Conservation (phyloP, 2,888 invertebrate genomes). For the Drosophila pseudotalamancana region DNA sequence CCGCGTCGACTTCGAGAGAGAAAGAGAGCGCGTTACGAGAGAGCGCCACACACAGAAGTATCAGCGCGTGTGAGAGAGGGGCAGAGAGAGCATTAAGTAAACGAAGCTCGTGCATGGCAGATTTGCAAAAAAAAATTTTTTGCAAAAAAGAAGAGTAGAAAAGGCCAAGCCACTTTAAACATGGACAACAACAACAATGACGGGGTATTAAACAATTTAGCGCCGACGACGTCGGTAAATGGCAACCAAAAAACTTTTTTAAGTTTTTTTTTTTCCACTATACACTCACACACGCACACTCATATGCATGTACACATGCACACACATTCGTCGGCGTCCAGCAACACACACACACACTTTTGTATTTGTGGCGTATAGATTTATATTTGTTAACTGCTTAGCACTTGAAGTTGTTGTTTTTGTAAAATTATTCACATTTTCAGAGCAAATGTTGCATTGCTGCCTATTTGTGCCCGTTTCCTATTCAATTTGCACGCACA, state of each 20-base stretch:
- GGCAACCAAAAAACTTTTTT: conserved; percentile 45
- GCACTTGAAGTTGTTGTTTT: conserved; percentile 8
- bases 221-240: conserved; percentile 44
- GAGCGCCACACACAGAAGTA: conserved; percentile 23
- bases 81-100: conserved; percentile 58
- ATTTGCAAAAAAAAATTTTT: conserved; percentile 59
- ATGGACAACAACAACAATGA: conserved; percentile 46
- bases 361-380: conserved; percentile 24
- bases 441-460: conserved; percentile 46
- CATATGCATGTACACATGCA: conserved; percentile 27
- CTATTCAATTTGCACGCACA: conserved; percentile 76
- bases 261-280: conserved; percentile 52
- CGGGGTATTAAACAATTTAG: conserved; percentile 57
- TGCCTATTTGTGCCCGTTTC: conserved; percentile 71
- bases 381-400: conserved; percentile 31
- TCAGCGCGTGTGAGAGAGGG: conserved; percentile 39
- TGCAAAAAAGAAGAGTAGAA: conserved; percentile 46
- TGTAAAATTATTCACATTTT: conserved; percentile 42
- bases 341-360: conserved; percentile 17
- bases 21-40: conserved; percentile 23
- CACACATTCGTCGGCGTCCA: conserved; percentile 46
- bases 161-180: conserved; percentile 61
- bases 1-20: conserved; percentile 19
- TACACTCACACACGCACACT: conserved; percentile 31
- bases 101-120: conserved; percentile 72